A percentile compares a stretch with the other conserved stretches of the same genome.
Evolutionary conservation across 2,113 vertebrate genomes (phyloP).

Genomic region (Neogale vison): DNA sequence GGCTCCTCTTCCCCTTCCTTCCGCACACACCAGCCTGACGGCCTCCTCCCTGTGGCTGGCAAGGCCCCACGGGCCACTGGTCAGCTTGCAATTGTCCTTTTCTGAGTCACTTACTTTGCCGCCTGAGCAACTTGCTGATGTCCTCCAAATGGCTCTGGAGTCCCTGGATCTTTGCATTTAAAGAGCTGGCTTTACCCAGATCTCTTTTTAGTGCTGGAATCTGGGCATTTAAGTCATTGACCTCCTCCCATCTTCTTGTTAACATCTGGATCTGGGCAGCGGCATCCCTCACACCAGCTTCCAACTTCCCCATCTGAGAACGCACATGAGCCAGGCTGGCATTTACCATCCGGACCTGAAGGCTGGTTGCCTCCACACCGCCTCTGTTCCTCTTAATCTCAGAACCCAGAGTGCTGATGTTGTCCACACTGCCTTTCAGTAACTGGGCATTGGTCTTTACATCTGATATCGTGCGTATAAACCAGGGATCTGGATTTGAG

Average conservation of each 20-base stretch:
- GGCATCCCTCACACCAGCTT: background rate
- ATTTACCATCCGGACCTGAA: slow-evolving; percentile 28
- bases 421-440: slow-evolving; percentile 61
- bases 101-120: slow-evolving; percentile 66
- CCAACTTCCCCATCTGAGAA: slow-evolving; percentile 24
- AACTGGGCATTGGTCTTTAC: slow-evolving; percentile 28
- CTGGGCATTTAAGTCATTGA: background rate
- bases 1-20: background rate
- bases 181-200: slow-evolving; percentile 63
- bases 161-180: slow-evolving; percentile 50
- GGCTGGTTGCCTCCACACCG: background rate
- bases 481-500: slow-evolving; percentile 65
- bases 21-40: background rate
- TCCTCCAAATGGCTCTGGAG: slow-evolving; percentile 61
- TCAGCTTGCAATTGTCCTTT: background rate
- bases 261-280: background rate
- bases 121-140: background rate
- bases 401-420: slow-evolving; percentile 51
- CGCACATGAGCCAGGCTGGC: background rate
- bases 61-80: background rate
- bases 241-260: slow-evolving; percentile 30
- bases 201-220: slow-evolving; percentile 67
- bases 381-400: slow-evolving; percentile 39
- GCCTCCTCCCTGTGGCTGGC: background rate
- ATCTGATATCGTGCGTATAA: slow-evolving; percentile 32